phyloP scores from a whole-genome alignment of 1,140 invertebrate species.

The Pogonomyrmex californicus region DNA sequence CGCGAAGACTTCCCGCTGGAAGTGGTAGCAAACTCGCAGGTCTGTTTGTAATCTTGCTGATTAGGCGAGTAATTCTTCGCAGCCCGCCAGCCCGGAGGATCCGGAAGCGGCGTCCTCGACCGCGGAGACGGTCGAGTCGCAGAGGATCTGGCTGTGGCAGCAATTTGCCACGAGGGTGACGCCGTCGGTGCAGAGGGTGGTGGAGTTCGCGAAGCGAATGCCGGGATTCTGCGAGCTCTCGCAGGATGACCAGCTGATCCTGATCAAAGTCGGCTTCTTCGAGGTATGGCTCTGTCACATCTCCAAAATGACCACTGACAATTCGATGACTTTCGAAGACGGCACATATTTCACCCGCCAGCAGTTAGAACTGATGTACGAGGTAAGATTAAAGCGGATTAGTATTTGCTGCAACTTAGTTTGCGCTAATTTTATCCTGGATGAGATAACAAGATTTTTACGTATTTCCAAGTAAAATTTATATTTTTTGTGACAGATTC shows the following conservation, averaged over 20 bases:
- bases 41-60: constrained; percentile 73
- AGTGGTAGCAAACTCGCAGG: constrained; percentile 70
- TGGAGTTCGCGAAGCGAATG: constrained; percentile 97
- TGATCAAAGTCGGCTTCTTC: constrained; percentile 98
- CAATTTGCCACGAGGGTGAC: constrained; percentile 93
- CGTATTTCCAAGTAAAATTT: not conserved
- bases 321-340: constrained; percentile 96
- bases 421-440: not conserved
- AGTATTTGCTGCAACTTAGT: no score
- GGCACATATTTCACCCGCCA: constrained; percentile 94
- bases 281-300: constrained; percentile 98
- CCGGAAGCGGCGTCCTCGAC: constrained; percentile 90
- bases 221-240: constrained; percentile 95
- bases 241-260: constrained; percentile 97
- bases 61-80: constrained; percentile 74
- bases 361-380: constrained; percentile 97
- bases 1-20: constrained; percentile 68
- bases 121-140: constrained; percentile 89
- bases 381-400: constrained; percentile 90
- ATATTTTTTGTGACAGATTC: not conserved
- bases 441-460: not conserved
- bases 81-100: constrained; percentile 86
- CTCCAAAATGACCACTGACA: constrained; percentile 93
- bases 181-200: constrained; percentile 95
- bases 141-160: constrained; percentile 92